phyloP scores from a whole-genome alignment of 2,797 vertebrate species.

The Alfaro cultratus region DNA sequence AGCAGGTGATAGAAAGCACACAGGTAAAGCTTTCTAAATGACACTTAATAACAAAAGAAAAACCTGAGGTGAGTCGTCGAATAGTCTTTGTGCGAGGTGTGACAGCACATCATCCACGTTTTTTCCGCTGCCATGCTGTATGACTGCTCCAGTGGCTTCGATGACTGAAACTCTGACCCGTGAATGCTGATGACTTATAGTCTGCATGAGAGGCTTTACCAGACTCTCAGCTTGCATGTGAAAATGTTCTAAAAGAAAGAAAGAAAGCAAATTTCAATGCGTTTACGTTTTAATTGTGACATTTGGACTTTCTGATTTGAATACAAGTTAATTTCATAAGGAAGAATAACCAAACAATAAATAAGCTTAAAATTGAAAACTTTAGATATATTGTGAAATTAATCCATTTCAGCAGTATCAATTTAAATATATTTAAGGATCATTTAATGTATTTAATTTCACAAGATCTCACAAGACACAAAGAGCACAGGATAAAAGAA shows the following conservation, averaged over 20 bases:
- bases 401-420: neutral
- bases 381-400: neutral
- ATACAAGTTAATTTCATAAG: neutral
- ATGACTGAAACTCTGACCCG: conserved; percentile 90
- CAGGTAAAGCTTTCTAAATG: neutral
- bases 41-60: conserved; percentile 1
- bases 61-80: conserved; percentile 94
- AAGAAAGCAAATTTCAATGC: neutral
- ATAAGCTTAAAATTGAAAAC: neutral
- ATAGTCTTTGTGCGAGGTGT: conserved; percentile 93
- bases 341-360: neutral
- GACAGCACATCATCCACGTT: conserved; percentile 91
- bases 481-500: neutral
- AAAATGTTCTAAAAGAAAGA: conserved; percentile 86
- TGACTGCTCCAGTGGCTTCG: conserved; percentile 88
- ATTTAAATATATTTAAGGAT: neutral
- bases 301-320: neutral
- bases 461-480: neutral
- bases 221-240: conserved; percentile 93
- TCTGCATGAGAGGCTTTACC: conserved; percentile 91
- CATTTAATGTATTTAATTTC: no score
- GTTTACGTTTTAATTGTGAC: neutral
- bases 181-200: conserved; percentile 92
- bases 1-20: neutral
- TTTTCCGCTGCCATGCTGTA: conserved; percentile 88